Conservation (phyloP, 2,113 vertebrate genomes). For the Phaethon lepturus region DNA sequence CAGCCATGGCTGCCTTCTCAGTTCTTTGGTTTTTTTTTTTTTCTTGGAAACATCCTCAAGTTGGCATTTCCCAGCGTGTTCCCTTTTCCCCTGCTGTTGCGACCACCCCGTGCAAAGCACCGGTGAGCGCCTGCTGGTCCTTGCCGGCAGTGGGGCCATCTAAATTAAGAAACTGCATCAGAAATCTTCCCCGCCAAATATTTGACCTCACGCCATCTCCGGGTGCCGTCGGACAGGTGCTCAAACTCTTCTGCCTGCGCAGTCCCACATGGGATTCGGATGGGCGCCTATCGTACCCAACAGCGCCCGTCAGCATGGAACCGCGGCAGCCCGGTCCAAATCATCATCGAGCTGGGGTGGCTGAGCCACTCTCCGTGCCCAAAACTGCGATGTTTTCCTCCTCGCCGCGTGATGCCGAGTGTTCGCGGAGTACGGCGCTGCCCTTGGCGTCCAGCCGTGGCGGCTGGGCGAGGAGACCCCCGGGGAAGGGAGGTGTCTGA, state of each 20-base stretch:
- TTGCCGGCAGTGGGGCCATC: fast-evolving
- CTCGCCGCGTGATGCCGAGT: fast-evolving
- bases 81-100: not conserved
- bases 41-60: not conserved
- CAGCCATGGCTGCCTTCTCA: fast-evolving
- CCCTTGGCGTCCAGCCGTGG: not conserved
- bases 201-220: not conserved
- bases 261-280: fast-evolving
- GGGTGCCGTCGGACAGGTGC: fast-evolving
- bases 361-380: not conserved
- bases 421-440: fast-evolving
- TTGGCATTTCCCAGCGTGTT: fast-evolving
- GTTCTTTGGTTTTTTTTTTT: no score
- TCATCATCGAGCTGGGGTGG: fast-evolving
- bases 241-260: not conserved
- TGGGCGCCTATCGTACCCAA: fast-evolving
- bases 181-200: not conserved
- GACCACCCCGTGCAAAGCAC: fast-evolving
- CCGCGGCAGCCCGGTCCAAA: not conserved
- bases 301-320: fast-evolving
- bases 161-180: not conserved
- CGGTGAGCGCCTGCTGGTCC: fast-evolving
- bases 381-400: fast-evolving
- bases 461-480: not conserved
- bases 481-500: not conserved